Evolutionary conservation across 2,888 invertebrate species (phyloP).

Genomic region (Itoplectis maculator): DNA sequence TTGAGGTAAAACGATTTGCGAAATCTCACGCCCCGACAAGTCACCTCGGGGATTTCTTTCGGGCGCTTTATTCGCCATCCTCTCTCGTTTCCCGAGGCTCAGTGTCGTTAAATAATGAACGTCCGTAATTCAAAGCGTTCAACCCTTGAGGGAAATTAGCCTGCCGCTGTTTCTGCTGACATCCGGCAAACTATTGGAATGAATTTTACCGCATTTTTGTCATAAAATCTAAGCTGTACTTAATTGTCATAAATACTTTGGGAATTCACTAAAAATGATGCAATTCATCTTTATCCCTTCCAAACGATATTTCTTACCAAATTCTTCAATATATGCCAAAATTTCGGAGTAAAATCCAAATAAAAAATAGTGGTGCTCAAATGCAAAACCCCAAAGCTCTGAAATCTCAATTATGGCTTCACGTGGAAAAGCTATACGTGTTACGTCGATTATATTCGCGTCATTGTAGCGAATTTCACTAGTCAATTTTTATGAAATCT

Average conservation of each 20-base stretch:
- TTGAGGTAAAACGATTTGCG: conserved; percentile 83
- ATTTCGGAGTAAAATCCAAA: no score
- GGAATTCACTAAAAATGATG: not conserved
- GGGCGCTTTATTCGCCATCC: conserved; percentile 56
- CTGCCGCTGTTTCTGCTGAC: not conserved
- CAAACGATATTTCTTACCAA: no score
- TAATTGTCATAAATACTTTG: not conserved
- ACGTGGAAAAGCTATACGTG: not conserved
- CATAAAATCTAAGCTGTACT: not conserved
- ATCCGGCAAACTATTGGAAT: not conserved
- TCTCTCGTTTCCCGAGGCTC: conserved; percentile 18
- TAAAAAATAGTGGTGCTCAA: no score
- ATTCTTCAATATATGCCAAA: no score
- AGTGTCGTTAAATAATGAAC: conserved; percentile 18
- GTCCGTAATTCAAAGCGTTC: conserved; percentile 2
- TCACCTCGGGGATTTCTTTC: conserved; percentile 75
- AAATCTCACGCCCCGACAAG: conserved; percentile 71
- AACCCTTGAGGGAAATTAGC: not conserved
- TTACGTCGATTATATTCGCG: no score
- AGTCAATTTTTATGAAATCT: not conserved
- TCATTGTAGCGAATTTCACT: not conserved
- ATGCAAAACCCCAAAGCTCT: not conserved
- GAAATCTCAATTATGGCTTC: not conserved
- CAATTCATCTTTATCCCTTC: not conserved
- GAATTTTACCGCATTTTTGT: not conserved